A percentile compares a stretch with the other conserved stretches of the same genome.
Evolutionary conservation across 2,888 invertebrate genomes (phyloP).

Genomic region (Melikaiella ostensackeni): DNA sequence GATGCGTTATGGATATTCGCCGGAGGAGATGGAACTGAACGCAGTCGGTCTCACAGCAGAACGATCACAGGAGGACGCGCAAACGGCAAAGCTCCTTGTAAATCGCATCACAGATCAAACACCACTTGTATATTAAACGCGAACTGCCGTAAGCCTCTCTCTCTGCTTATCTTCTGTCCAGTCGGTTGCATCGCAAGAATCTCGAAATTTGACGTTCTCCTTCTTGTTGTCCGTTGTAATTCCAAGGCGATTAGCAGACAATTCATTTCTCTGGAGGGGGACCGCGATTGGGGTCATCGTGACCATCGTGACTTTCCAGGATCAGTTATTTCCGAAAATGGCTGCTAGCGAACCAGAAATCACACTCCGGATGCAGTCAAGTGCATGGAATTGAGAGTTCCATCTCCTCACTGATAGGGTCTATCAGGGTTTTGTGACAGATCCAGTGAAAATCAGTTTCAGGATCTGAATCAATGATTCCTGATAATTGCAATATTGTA

Average conservation of each 20-base stretch:
- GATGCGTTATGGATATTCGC: conserved; percentile 58
- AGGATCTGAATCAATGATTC: too few species aligned
- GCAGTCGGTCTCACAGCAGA: conserved; percentile 75
- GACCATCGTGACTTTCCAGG: background rate
- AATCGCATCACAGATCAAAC: conserved; percentile 77
- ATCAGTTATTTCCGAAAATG: background rate
- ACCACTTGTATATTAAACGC: conserved; percentile 75
- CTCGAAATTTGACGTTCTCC: conserved; percentile 10
- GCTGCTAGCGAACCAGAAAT: too few species aligned
- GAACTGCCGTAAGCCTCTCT: conserved; percentile 61
- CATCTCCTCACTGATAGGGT: background rate
- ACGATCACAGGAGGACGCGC: conserved; percentile 74
- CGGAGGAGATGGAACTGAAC: conserved; percentile 63
- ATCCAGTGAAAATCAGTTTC: too few species aligned
- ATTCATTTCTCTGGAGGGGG: background rate
- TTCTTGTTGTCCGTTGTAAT: background rate
- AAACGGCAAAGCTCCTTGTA: conserved; percentile 67
- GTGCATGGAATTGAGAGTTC: background rate
- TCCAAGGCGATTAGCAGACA: background rate
- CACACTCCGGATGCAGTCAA: background rate
- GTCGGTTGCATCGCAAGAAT: conserved; percentile 31
- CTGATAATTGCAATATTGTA: too few species aligned
- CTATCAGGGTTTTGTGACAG: background rate
- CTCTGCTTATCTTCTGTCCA: conserved; percentile 65
- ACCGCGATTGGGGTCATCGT: background rate